phyloP scores from a whole-genome alignment of 1,140 invertebrate species.

The Brachionus manjavacas region DNA sequence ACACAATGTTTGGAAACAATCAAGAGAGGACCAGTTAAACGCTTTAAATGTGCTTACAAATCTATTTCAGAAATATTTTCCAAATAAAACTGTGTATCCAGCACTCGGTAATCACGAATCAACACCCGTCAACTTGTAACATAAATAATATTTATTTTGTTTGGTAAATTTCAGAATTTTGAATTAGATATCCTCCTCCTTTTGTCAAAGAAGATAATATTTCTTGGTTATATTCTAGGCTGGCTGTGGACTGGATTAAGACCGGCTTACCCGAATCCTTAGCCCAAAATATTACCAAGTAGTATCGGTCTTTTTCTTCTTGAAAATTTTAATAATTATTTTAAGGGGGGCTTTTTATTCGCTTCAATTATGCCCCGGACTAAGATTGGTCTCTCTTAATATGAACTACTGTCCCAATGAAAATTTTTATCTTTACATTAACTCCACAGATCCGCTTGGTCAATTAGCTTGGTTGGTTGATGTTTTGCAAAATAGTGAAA shows the following conservation, averaged over 20 bases:
- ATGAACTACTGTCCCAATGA: constrained; percentile 56
- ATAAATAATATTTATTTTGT: not conserved
- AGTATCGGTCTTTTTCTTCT: not conserved
- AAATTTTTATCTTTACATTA: constrained; percentile 81
- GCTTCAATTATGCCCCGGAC: constrained; percentile 46
- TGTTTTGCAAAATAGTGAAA: constrained; percentile 78
- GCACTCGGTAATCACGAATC: constrained; percentile 90
- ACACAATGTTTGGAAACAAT: constrained; percentile 96
- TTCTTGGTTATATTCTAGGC: constrained; percentile 15
- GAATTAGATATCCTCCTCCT: not conserved
- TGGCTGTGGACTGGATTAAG: constrained; percentile 15
- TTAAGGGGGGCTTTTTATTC: constrained; percentile 32
- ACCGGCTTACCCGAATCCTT: constrained; percentile 18
- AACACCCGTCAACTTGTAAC: constrained; percentile 23
- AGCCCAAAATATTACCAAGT: not conserved
- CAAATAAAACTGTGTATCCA: constrained; percentile 82
- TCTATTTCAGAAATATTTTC: constrained; percentile 70
- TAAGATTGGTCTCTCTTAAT: constrained; percentile 61
- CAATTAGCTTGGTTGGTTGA: constrained; percentile 76
- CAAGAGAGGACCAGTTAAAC: constrained; percentile 76
- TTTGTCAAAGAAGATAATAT: constrained; percentile 38
- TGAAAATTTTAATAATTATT: not conserved
- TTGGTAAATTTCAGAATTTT: not conserved
- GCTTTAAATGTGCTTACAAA: constrained; percentile 74
- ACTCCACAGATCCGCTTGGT: constrained; percentile 88